Conservation (phyloP, 2,797 vertebrate species). For the Alfaro cultratus region DNA sequence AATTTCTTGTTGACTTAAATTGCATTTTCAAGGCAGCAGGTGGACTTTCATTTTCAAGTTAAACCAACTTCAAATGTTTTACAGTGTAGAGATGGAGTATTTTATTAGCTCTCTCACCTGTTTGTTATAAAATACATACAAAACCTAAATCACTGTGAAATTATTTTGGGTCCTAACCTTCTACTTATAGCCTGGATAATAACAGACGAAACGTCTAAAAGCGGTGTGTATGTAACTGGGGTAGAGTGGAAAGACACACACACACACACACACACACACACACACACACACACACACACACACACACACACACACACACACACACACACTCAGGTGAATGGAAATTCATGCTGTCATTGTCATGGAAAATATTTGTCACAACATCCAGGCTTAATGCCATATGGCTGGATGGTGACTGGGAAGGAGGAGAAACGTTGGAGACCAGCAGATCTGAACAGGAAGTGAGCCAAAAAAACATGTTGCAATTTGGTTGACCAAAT, state of each 20-base stretch:
- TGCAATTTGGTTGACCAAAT: slow-evolving; percentile 75
- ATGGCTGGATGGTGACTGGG: slow-evolving; percentile 66
- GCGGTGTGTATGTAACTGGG: slow-evolving; percentile 32
- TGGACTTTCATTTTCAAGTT: too few relatives aligned
- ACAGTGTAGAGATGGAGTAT: slow-evolving; percentile 8
- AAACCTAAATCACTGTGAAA: slow-evolving; percentile 26
- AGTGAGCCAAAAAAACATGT: slow-evolving; percentile 63
- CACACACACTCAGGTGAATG: slow-evolving; percentile 56
- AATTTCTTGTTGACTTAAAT: too few relatives aligned
- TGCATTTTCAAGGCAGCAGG: too few relatives aligned
- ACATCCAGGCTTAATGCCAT: slow-evolving; percentile 70
- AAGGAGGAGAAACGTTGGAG: slow-evolving; percentile 37
- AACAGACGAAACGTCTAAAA: slow-evolving; percentile 49
- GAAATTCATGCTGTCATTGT: slow-evolving; percentile 71
- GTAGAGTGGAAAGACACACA: slow-evolving; percentile 8
- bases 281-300: not conserved
- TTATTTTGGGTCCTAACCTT: slow-evolving; percentile 23
- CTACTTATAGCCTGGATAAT: slow-evolving; percentile 54
- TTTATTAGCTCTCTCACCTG: slow-evolving; percentile 27
- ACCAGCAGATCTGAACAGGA: slow-evolving; percentile 59
- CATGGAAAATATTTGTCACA: slow-evolving; percentile 75
- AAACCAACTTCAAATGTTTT: too few relatives aligned
- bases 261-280: not conserved
- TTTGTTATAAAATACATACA: slow-evolving; percentile 17
- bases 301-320: not conserved